phyloP scores from a whole-genome alignment of 1,140 invertebrate species.

The Papilio polyxenes region DNA sequence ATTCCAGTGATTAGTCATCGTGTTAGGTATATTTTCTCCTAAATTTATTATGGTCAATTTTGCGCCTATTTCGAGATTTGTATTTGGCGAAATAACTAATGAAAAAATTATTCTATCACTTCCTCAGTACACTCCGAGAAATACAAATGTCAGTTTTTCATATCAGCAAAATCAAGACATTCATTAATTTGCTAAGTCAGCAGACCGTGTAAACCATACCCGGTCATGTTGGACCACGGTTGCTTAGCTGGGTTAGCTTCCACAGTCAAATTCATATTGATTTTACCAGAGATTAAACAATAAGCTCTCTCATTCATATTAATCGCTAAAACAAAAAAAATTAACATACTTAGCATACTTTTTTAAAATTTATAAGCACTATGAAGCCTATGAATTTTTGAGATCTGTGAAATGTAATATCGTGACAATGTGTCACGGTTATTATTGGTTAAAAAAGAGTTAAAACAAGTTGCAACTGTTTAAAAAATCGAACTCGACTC shows the following conservation, averaged over 20 bases:
- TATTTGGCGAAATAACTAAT: no score
- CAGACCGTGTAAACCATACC: slow-evolving; percentile 14
- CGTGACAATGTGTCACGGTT: no score
- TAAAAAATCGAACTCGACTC: not conserved
- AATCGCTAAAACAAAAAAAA: not conserved
- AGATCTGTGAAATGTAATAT: no score
- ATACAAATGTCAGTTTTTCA: slow-evolving; percentile 6
- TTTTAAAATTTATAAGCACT: no score
- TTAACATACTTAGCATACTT: no score
- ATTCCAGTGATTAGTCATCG: slow-evolving; percentile 74
- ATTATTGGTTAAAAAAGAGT: no score
- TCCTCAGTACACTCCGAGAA: not conserved
- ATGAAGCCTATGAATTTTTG: no score
- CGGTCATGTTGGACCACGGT: not conserved
- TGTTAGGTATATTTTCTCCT: slow-evolving; percentile 44
- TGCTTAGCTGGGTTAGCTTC: not conserved
- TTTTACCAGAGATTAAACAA: not conserved
- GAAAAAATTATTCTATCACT: not conserved
- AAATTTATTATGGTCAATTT: not conserved
- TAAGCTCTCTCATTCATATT: not conserved
- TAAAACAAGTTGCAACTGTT: no score
- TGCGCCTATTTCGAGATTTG: not conserved
- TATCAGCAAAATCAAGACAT: not conserved
- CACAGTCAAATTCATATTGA: slow-evolving; percentile 1
- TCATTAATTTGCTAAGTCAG: slow-evolving; percentile 20